phyloP scores from a whole-genome alignment of 2,113 vertebrate genomes.

The Junco hyemalis region DNA sequence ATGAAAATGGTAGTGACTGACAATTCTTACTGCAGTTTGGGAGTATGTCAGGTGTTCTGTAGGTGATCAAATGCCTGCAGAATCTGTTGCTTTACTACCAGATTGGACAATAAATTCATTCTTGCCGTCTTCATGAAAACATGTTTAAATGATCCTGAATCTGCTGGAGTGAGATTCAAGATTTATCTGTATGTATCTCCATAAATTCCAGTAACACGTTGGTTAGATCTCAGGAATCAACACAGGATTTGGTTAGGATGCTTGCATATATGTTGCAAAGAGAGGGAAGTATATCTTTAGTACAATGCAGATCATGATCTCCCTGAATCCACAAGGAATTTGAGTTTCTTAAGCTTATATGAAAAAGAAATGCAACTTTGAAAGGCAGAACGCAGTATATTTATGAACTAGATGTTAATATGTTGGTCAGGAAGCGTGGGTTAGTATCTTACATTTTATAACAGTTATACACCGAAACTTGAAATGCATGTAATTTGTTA shows the following conservation, averaged over 20 bases:
- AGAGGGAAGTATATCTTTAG: neutral
- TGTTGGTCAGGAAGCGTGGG: neutral
- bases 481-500: neutral
- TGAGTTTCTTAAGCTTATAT: conserved; percentile 6
- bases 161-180: neutral
- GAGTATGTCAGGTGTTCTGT: neutral
- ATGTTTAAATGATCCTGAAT: neutral
- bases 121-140: neutral
- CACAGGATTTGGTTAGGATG: neutral
- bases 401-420: conserved; percentile 3
- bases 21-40: neutral
- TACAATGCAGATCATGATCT: neutral
- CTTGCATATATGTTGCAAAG: neutral
- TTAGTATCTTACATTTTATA: neutral
- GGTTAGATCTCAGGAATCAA: neutral
- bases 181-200: neutral
- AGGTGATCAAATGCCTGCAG: neutral
- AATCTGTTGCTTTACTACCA: neutral
- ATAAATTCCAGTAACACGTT: accelerated
- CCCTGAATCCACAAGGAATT: neutral
- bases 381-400: neutral
- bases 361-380: neutral
- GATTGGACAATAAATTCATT: neutral
- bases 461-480: neutral
- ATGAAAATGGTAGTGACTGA: neutral